A percentile compares a stretch with the other conserved stretches of the same genome.
Conservation (phyloP, 2,113 vertebrate species). For the Channa argus region DNA sequence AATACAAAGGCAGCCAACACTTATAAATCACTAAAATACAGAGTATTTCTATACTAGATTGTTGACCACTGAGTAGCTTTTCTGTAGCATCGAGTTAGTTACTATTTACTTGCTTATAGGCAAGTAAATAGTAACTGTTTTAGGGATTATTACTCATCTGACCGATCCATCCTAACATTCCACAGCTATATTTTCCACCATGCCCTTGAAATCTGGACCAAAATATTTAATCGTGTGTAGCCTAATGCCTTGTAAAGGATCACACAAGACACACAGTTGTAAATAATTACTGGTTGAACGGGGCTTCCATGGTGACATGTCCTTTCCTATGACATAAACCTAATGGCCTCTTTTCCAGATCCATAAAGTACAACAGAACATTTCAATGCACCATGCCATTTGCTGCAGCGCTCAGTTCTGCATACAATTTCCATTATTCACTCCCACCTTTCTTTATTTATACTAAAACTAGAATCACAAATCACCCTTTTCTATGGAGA, state of each 20-base stretch:
- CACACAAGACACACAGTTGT: not conserved
- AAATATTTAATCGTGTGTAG: not conserved
- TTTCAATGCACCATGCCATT: not conserved
- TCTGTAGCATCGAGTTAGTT: not conserved
- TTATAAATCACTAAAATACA: not conserved
- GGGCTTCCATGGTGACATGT: slow-evolving; percentile 2
- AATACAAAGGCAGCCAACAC: not conserved
- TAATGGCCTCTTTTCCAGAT: slow-evolving; percentile 6
- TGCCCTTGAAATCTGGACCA: not conserved
- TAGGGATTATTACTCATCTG: not conserved
- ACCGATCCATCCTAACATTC: not conserved
- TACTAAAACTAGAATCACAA: not conserved
- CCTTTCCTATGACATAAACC: slow-evolving; percentile 24
- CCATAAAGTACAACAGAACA: not conserved
- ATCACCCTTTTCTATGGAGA: no score
- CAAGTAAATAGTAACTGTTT: not conserved
- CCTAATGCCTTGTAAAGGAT: not conserved
- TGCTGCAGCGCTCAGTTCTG: not conserved
- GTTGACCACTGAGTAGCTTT: not conserved
- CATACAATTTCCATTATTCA: not conserved
- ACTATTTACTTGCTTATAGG: not conserved
- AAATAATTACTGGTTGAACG: slow-evolving; percentile 3
- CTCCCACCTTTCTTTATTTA: no score
- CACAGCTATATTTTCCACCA: not conserved
- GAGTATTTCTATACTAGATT: no score